Evolutionary conservation across 2,797 vertebrate species (phyloP), one percentile per base, ranked within the genome.

Genomic region (Catamblyrhynchus diadema): DNA sequence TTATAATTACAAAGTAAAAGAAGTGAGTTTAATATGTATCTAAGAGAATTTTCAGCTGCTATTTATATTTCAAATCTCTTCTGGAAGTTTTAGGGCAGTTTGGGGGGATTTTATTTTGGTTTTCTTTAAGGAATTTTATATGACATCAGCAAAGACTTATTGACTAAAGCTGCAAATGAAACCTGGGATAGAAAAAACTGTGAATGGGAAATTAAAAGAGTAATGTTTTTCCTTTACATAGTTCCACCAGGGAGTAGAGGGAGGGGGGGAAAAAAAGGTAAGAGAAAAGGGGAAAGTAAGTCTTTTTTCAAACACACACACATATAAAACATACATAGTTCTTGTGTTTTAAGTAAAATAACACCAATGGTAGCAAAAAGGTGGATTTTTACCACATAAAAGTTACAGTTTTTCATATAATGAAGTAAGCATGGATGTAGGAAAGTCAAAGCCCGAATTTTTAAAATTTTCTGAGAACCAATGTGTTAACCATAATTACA

Each of bases 1-100:
- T 95, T 86, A 80, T 91, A 90, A 96, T 30, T 85, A 57, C 28
- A 74, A 93, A 94, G 42, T 41, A 90, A 61, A 21, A 74, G 25
- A 84, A 81, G 23, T 21, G 66, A 11, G 5, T 92, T 89, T 91
- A 92, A 66, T 81, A 35, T n/a, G 59, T 44, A 12, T 79, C 66
- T 82, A 67, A 66, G 56, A 81, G 41, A 86, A 48, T 61, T 84
- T 71, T 44, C 41, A 88, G 14, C 14, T 81, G 13, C 22, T 81
- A 25, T 67, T 96, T 95, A 20, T 75, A 84, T 90, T 91, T 93
- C 57, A 86, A 57, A 91, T 69, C 30, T n/a, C 33, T 61, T 67
- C 4, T 37, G 23, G 25, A 87, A 64, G 9, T 9, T 85, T 90
- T 67, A 59, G 18, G 24, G 35, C 11, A 54, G 16, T 81, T 88